These are phyloP conservation scores for Parnassius glacialis DNA, from an alignment of 2,888 invertebrate genomes.

Conservation along the genomic window DNA sequence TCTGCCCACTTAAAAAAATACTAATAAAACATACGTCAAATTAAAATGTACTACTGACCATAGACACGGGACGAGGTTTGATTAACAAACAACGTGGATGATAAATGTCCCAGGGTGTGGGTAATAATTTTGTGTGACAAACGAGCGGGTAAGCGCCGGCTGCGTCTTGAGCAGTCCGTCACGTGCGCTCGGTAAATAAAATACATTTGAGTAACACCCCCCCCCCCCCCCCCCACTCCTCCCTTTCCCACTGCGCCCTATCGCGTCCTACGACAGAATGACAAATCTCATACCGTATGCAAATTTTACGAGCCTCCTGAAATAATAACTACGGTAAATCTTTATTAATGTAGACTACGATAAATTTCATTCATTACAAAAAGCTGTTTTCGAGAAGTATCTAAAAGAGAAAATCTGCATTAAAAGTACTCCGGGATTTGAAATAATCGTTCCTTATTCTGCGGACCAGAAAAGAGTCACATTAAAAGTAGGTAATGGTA, in stretches of 20 bases:
- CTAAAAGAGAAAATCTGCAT: neutral
- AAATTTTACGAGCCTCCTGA: conserved; percentile 43
- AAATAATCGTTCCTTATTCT: conserved; percentile 1
- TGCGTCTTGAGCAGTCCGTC: conserved; percentile 50
- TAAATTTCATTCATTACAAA: neutral
- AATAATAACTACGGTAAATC: conserved; percentile 6
- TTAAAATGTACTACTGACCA: conserved; percentile 14
- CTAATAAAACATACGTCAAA: neutral
- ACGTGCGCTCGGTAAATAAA: conserved; percentile 68
- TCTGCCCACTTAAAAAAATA: too few relatives aligned
- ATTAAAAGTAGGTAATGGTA: conserved; percentile 17
- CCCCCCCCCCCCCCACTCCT: conserved; percentile 20
- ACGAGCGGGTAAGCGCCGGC: conserved; percentile 62
- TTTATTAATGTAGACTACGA: conserved; percentile 24
- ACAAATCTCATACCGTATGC: conserved; percentile 65
- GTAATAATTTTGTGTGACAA: conserved; percentile 64
- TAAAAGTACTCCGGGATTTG: neutral
- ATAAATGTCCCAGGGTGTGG: conserved; percentile 43
- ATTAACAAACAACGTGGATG: conserved; percentile 51
- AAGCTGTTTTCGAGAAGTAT: conserved; percentile 2
- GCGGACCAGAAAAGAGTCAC: conserved; percentile 8
- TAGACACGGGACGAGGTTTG: conserved; percentile 29
- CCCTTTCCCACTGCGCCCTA: conserved; percentile 38
- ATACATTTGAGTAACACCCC: conserved; percentile 50
- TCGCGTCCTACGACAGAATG: conserved; percentile 47